Conservation (phyloP, 2,888 invertebrate species). For the Germaria angustata region DNA sequence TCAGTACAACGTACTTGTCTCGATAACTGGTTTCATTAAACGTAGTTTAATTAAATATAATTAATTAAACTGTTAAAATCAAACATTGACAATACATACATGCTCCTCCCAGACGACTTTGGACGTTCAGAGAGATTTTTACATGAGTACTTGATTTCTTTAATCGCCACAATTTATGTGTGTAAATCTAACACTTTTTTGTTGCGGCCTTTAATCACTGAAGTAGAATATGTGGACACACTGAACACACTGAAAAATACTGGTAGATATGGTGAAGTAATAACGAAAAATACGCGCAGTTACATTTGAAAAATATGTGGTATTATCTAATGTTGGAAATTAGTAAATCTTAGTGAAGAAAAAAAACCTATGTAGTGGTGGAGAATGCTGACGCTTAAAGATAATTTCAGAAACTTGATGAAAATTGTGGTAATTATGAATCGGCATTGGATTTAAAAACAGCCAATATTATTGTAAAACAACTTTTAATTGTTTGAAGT, state of each 20-base stretch:
- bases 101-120: background rate
- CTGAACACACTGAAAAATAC: background rate
- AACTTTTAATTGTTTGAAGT: background rate
- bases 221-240: background rate
- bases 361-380: background rate
- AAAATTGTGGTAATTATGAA: background rate
- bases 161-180: constrained; percentile 20
- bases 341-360: constrained; percentile 43
- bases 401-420: background rate
- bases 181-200: constrained; percentile 45
- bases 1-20: background rate
- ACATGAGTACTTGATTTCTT: constrained; percentile 1
- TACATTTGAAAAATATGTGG: constrained; percentile 32
- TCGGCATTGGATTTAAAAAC: background rate
- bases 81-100: constrained; percentile 34
- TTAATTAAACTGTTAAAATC: constrained; percentile 60
- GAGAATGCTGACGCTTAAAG: constrained; percentile 14
- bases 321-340: constrained; percentile 40
- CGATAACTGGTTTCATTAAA: constrained; percentile 54
- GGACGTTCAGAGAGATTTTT: constrained; percentile 2
- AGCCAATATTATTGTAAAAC: too few species aligned
- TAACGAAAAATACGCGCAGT: constrained; percentile 10
- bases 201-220: constrained; percentile 30
- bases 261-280: constrained; percentile 9
- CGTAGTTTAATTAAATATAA: constrained; percentile 56